These are phyloP conservation scores for Triplophysa siluroides DNA, from an alignment of 2,113 vertebrate species.

Conservation along the genomic window DNA sequence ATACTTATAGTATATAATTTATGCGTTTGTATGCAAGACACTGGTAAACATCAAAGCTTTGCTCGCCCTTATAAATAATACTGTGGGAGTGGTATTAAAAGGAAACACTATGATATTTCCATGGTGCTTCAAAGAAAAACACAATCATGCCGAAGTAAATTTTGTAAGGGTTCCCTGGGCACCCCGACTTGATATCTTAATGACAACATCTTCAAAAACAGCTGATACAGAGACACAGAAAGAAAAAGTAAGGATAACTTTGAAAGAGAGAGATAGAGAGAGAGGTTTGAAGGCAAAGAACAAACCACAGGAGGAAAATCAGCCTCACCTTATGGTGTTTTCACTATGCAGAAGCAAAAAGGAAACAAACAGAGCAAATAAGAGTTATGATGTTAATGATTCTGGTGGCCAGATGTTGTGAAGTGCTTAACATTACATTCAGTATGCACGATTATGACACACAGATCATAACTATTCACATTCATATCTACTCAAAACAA, in stretches of 20 bases:
- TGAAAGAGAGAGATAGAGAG: neutral
- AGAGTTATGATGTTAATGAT: conserved; percentile 51
- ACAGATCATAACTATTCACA: neutral
- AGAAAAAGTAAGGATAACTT: conserved; percentile 27
- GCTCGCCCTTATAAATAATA: too few relatives aligned
- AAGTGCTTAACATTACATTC: conserved; percentile 34
- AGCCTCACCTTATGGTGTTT: conserved; percentile 79
- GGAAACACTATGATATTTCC: too few relatives aligned
- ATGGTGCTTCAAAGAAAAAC: too few relatives aligned
- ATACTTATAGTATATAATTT: too few relatives aligned
- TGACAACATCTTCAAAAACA: neutral
- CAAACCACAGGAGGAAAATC: conserved; percentile 45
- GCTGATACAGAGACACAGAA: conserved; percentile 14
- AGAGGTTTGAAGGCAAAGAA: conserved; percentile 11
- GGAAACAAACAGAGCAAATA: conserved; percentile 63
- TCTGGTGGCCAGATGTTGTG: conserved; percentile 6
- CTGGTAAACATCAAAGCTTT: too few relatives aligned
- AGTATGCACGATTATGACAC: neutral
- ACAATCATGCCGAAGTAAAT: neutral
- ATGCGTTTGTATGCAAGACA: too few relatives aligned
- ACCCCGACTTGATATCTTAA: neutral
- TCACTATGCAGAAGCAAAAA: conserved; percentile 68
- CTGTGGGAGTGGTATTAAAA: too few relatives aligned
- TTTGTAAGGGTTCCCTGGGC: neutral
- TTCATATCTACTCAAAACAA: too few relatives aligned